phyloP scores from a whole-genome alignment of 2,113 vertebrate species.

The Oryctolagus cuniculus region DNA sequence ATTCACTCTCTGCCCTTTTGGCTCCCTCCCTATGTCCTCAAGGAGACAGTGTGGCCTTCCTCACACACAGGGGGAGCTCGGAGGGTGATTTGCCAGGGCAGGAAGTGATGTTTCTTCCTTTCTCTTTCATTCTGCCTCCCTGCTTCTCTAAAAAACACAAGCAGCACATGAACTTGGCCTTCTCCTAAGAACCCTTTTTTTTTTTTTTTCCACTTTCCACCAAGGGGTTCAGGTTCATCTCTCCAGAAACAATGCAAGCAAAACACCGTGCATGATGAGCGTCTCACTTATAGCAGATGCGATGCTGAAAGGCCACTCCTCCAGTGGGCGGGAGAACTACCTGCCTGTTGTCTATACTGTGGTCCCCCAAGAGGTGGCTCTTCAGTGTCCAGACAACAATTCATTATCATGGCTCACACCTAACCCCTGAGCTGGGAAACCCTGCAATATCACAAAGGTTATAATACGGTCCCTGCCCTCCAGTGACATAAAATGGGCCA shows the following conservation, averaged over 20 bases:
- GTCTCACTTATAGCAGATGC: not conserved
- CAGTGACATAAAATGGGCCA: not conserved
- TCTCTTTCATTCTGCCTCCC: not conserved
- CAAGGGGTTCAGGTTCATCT: not conserved
- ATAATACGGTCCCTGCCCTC: not conserved
- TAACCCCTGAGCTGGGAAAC: not conserved
- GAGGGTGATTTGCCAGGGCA: not conserved
- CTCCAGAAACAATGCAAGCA: constrained; percentile 46
- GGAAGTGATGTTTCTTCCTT: not conserved
- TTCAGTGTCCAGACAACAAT: not conserved
- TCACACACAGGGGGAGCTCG: not conserved
- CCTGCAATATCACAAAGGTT: not conserved
- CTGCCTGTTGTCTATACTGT: not conserved
- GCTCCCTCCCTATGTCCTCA: not conserved
- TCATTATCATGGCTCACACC: not conserved
- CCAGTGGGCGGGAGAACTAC: not conserved
- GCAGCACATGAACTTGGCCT: not conserved
- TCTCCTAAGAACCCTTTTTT: not conserved
- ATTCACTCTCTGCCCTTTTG: not conserved
- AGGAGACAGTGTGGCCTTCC: not conserved
- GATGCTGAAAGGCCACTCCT: not conserved
- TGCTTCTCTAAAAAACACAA: constrained; percentile 27
- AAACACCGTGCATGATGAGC: not conserved
- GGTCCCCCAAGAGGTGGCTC: not conserved
- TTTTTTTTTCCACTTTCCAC: not conserved